Conservation (phyloP, 2,888 invertebrate genomes). For the Drosophila atripex region DNA sequence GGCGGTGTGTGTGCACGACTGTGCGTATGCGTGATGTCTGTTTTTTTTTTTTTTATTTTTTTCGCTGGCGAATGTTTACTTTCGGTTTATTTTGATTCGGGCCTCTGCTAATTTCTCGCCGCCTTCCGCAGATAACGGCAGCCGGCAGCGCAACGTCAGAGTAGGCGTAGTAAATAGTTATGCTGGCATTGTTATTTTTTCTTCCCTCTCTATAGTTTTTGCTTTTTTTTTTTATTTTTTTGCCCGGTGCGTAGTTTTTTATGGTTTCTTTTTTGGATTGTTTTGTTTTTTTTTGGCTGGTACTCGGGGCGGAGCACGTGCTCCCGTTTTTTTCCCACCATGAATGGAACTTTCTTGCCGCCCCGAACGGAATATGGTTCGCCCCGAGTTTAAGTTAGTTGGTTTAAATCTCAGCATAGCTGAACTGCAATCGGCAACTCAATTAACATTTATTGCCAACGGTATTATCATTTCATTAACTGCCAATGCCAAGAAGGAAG, state of each 20-base stretch:
- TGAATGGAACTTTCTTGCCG: constrained; percentile 13
- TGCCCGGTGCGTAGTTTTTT: constrained; percentile 50
- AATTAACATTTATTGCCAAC: constrained; percentile 32
- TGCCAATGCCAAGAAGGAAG: background rate
- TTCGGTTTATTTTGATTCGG: constrained; percentile 47
- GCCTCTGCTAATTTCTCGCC: constrained; percentile 31
- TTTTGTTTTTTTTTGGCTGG: constrained; percentile 4
- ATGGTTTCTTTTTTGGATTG: constrained; percentile 18
- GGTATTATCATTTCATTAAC: constrained; percentile 38
- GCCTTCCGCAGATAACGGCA: constrained; percentile 52
- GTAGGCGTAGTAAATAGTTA: constrained; percentile 46
- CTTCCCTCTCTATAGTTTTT: constrained; percentile 10
- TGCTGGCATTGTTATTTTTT: constrained; percentile 31
- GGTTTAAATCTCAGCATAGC: background rate
- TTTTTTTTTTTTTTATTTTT: constrained; percentile 28
- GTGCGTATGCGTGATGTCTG: constrained; percentile 17
- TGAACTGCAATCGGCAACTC: constrained; percentile 18
- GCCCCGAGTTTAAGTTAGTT: no score
- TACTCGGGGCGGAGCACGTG: constrained; percentile 59
- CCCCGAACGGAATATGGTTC: no score
- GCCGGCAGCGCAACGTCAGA: constrained; percentile 27
- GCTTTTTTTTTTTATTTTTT: constrained; percentile 46
- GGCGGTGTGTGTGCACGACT: constrained; percentile 12
- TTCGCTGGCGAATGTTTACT: constrained; percentile 35
- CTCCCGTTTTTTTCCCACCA: constrained; percentile 15